These are phyloP conservation scores for Abramis brama DNA, from an alignment of 2,113 vertebrate genomes.

Conservation along the genomic window DNA sequence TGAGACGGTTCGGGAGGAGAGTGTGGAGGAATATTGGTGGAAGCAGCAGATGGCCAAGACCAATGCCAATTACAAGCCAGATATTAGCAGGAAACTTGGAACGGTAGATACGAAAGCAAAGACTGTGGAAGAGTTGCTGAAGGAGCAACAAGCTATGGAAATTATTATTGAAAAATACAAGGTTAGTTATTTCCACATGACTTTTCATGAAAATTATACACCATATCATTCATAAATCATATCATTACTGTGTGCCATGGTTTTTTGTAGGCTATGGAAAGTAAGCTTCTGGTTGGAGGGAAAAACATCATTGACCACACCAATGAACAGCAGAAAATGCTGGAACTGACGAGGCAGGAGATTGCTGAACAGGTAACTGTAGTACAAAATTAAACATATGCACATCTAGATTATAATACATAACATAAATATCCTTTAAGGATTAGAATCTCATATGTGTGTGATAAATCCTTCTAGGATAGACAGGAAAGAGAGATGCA, in stretches of 20 bases:
- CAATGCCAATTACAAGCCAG: slow-evolving; percentile 81
- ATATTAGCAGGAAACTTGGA: slow-evolving; percentile 83
- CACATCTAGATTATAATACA: not conserved
- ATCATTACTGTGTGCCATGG: not conserved
- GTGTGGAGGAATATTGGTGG: slow-evolving; percentile 77
- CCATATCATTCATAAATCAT: not conserved
- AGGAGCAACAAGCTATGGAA: slow-evolving; percentile 89
- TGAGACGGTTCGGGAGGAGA: slow-evolving; percentile 64
- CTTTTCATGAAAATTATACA: not conserved
- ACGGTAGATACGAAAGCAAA: slow-evolving; percentile 85
- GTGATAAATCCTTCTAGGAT: slow-evolving; percentile 75
- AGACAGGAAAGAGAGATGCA: slow-evolving; percentile 90
- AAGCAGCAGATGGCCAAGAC: slow-evolving; percentile 77
- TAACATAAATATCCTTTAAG: not conserved
- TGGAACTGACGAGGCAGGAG: slow-evolving; percentile 92
- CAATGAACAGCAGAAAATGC: slow-evolving; percentile 94
- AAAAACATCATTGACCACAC: slow-evolving; percentile 96
- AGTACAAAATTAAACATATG: not conserved
- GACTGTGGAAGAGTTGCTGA: slow-evolving; percentile 85
- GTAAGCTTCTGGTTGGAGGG: slow-evolving; percentile 92
- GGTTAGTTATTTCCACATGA: slow-evolving; percentile 70
- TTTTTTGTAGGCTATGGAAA: slow-evolving; percentile 88
- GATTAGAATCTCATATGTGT: not conserved
- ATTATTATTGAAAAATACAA: slow-evolving; percentile 92
- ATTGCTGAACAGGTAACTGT: slow-evolving; percentile 88